Evolutionary conservation across 2,888 invertebrate genomes (phyloP), one percentile per base, ranked within the genome.

Genomic region (Hemaris fuciformis): DNA sequence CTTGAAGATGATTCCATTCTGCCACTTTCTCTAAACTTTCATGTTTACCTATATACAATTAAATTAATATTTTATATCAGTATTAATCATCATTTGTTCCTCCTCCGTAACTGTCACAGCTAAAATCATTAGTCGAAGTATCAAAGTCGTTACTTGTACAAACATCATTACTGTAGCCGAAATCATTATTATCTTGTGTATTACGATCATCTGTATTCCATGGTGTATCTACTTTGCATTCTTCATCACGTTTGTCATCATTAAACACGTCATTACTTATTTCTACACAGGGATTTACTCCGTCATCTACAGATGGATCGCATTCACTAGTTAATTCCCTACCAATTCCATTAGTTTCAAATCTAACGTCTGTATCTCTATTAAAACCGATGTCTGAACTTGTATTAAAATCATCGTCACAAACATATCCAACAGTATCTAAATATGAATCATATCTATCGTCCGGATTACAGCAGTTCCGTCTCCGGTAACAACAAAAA

Each of bases 41-140:
- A n/a, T n/a, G n/a, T n/a, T n/a, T n/a, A n/a, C n/a, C n/a, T n/a
- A n/a, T n/a, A n/a, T n/a, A n/a, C n/a, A n/a, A n/a, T n/a, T n/a
- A 22, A 23, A 13, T 23, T 22, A 1, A 22, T 22, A 22, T 45
- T 23, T 4, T n/a, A 8, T 8, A 27, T 15, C 27, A 5, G 15
- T 48, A 18, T 18, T 31, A 31, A 53, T 53, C 31, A 31, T 53
- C 18, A 31, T 3, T 43, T 13, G 34, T 43, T 20, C 25, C 27
- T 4, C 57, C 63, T 3, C 57, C 62, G 3, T 31, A 53, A 53
- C 62, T 34, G 18, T 45, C 60, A 23, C 60, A 59, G 23, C 65
- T 65, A 22, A 48, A 42, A 46, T 62, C 58, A 25, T 41, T 53
- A 25, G 15, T 15, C 58, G 1, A n/a, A 5, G 53, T 27, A n/a